These are phyloP conservation scores for Australoheros scitulus DNA, from an alignment of 2,113 vertebrate species.

Conservation along the genomic window DNA sequence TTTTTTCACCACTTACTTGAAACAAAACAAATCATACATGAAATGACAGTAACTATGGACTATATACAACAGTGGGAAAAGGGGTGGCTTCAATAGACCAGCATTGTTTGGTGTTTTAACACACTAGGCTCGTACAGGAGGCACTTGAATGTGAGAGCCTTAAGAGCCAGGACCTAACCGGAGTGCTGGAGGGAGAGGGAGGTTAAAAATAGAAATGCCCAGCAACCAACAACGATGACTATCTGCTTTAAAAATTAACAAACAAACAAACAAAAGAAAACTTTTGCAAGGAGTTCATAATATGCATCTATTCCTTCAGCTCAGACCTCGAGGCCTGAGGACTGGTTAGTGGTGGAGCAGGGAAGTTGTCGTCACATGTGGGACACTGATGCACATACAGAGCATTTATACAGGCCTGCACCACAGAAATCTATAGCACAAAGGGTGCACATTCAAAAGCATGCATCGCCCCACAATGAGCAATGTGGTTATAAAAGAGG, in stretches of 20 bases:
- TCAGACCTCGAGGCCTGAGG: conserved; percentile 24
- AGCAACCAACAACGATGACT: conserved; percentile 45
- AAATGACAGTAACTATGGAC: conserved; percentile 64
- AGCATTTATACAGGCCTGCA: conserved; percentile 71
- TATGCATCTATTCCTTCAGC: conserved; percentile 59
- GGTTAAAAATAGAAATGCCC: conserved; percentile 10
- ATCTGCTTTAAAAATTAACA: neutral
- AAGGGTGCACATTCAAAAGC: conserved; percentile 73
- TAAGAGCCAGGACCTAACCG: conserved; percentile 60
- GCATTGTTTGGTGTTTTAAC: conserved; percentile 55
- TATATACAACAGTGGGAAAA: conserved; percentile 71
- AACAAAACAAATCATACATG: conserved; percentile 65
- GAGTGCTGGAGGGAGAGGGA: conserved; percentile 34
- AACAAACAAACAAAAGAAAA: neutral
- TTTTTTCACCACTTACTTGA: conserved; percentile 62
- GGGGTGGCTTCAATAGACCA: conserved; percentile 48
- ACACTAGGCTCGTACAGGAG: conserved; percentile 68
- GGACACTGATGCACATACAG: conserved; percentile 64
- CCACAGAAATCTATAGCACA: conserved; percentile 67
- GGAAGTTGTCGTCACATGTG: conserved; percentile 30
- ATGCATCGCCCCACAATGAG: conserved; percentile 69
- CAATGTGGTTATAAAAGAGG: conserved; percentile 45
- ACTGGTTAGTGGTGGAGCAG: neutral
- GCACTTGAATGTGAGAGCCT: conserved; percentile 78
- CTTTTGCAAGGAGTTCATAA: conserved; percentile 33